phyloP scores from a whole-genome alignment of 1,140 invertebrate genomes.

The silkworm (Bombyx mori) region ASM3026992v2 NC_085128.1:15327501-15328000 shows the following conservation, averaged over 20 bases:
- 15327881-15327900: constrained; percentile 8
- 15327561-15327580: constrained; percentile 58
- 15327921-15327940: neutral
- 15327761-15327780: no score
- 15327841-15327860: neutral
- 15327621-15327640: constrained; percentile 72
- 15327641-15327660: constrained; percentile 72
- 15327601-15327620: constrained; percentile 63
- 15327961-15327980: constrained; percentile 2
- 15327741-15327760: no score
- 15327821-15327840: neutral
- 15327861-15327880: neutral
- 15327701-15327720: constrained; percentile 46
- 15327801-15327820: neutral
- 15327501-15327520: constrained; percentile 40
- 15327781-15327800: no score
- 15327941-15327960: constrained; percentile 2
- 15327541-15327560: constrained; percentile 48
- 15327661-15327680: constrained; percentile 71
- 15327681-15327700: constrained; percentile 68
- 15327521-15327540: constrained; percentile 48
- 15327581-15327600: constrained; percentile 63
- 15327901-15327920: constrained; percentile 5
- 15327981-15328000: neutral
- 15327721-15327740: constrained; percentile 46